Evolutionary conservation across 2,113 vertebrate genomes (phyloP).

Genomic region (Caretta caretta): DNA sequence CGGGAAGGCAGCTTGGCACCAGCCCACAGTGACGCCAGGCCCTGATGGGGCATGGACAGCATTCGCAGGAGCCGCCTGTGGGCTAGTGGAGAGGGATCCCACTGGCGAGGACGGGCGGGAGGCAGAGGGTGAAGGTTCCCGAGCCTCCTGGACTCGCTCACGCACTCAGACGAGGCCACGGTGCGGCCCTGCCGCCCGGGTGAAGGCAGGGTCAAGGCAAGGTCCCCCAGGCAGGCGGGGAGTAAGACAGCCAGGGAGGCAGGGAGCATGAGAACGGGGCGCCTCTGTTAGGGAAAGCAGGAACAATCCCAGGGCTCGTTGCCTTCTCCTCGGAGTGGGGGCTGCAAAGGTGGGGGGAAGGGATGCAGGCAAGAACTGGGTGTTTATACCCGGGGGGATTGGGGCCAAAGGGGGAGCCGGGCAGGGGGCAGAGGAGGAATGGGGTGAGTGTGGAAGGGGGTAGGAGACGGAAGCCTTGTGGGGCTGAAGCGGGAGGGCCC

Average conservation of each 20-base stretch:
- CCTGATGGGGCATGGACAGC: neutral
- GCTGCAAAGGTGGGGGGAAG: neutral
- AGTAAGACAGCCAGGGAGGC: neutral
- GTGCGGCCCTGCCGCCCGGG: neutral
- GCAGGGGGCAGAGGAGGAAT: neutral
- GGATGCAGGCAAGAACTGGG: neutral
- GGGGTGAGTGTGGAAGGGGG: neutral
- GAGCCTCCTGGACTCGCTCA: neutral
- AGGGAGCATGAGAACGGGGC: neutral
- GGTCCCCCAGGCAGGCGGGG: too few species aligned
- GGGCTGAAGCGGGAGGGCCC: neutral
- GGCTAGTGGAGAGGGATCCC: rapidly evolving
- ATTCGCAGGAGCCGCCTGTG: conserved; percentile 22
- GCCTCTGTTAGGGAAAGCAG: neutral
- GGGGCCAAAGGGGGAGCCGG: neutral
- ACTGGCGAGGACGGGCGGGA: neutral
- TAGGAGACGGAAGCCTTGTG: neutral
- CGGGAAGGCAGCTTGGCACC: neutral
- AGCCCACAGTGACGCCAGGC: neutral
- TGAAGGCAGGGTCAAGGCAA: neutral
- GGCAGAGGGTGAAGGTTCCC: too few species aligned
- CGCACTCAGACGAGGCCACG: neutral
- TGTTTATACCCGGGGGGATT: neutral
- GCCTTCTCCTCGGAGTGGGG: neutral
- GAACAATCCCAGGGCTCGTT: neutral